Evolutionary conservation across 2,888 invertebrate genomes (phyloP).

Genomic region (Gastrophysa polygoni): DNA sequence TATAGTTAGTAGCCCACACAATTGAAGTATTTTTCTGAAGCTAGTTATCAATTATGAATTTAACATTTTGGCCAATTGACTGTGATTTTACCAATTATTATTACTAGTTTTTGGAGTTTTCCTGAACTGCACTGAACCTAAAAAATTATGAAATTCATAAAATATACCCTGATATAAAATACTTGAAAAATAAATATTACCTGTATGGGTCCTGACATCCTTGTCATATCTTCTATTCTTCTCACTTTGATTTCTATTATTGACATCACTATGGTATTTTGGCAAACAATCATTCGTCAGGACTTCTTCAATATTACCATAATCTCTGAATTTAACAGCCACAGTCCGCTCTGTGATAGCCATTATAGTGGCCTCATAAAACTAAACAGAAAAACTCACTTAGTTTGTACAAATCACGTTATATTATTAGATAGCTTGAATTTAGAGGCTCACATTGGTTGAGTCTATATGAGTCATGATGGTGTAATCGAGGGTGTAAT

Average conservation of each 20-base stretch:
- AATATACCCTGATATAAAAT: conserved; percentile 12
- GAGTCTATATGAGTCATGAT: too few relatives aligned
- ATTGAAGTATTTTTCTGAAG: not conserved
- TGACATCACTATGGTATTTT: conserved; percentile 48
- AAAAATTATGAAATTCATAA: conserved; percentile 20
- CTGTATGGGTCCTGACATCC: conserved; percentile 32
- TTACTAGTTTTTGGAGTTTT: conserved; percentile 30
- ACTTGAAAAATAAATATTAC: conserved; percentile 15
- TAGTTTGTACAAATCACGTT: conserved; percentile 10
- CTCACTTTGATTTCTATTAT: conserved; percentile 22
- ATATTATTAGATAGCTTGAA: too few relatives aligned
- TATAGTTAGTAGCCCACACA: not conserved
- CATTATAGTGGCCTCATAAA: conserved; percentile 82
- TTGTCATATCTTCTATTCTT: conserved; percentile 29
- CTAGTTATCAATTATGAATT: not conserved
- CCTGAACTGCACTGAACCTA: conserved; percentile 41
- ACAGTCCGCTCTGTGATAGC: conserved; percentile 83
- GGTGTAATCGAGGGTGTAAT: too few relatives aligned
- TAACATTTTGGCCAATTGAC: not conserved
- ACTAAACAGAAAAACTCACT: conserved; percentile 61
- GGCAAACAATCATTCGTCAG: conserved; percentile 82
- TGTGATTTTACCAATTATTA: conserved; percentile 1
- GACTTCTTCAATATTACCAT: conserved; percentile 90
- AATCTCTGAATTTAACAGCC: conserved; percentile 85
- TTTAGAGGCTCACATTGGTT: too few relatives aligned